Conservation (phyloP, 2,888 invertebrate species). For the Mesochorus sp. region DNA sequence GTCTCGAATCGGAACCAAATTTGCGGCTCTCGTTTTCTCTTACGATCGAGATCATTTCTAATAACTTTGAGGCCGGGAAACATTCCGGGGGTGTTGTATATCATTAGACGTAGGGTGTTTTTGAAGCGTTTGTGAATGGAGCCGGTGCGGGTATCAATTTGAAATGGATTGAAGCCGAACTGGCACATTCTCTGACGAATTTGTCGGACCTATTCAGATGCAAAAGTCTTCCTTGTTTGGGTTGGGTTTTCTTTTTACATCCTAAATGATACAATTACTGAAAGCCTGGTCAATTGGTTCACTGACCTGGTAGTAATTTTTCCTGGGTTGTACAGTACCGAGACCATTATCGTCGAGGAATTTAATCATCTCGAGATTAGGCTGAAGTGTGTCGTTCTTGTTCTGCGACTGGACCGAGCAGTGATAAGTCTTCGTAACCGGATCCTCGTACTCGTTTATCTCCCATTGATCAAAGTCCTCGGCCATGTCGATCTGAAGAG, state of each 20-base stretch:
- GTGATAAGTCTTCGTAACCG: conserved; percentile 65
- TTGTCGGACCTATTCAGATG: conserved; percentile 60
- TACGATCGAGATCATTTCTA: conserved; percentile 69
- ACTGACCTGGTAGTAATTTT: conserved; percentile 65
- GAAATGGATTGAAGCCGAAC: conserved; percentile 68
- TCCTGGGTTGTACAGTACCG: conserved; percentile 55
- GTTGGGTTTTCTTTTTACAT: background rate
- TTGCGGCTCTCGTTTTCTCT: conserved; percentile 65
- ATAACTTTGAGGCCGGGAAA: conserved; percentile 68
- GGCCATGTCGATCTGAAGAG: conserved; percentile 63
- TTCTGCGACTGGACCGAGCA: conserved; percentile 60
- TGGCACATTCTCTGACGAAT: conserved; percentile 68
- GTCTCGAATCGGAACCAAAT: conserved; percentile 65
- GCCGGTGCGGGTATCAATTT: conserved; percentile 51
- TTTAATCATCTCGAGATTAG: conserved; percentile 63
- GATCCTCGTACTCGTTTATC: conserved; percentile 67
- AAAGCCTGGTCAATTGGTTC: background rate
- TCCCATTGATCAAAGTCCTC: conserved; percentile 68
- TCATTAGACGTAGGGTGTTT: conserved; percentile 64
- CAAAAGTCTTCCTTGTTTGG: background rate
- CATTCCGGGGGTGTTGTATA: conserved; percentile 67
- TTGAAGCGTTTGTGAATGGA: conserved; percentile 68
- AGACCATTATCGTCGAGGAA: conserved; percentile 65
- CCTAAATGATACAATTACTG: background rate
- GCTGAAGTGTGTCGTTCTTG: conserved; percentile 62